Evolutionary conservation across 2,888 invertebrate genomes (phyloP).

Genomic region (Mamestra brassicae): DNA sequence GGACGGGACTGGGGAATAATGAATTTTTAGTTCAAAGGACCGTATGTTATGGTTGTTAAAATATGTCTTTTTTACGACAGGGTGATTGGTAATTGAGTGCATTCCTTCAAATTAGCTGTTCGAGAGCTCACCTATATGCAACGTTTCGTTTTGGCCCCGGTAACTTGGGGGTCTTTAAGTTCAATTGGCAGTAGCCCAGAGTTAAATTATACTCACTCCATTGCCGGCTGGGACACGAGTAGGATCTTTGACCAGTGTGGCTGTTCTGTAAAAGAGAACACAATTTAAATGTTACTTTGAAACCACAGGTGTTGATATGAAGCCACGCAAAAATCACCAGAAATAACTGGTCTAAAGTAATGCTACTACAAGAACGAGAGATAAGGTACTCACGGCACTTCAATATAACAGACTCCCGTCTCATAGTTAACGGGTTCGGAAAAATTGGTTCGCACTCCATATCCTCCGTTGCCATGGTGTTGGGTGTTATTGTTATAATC

Average conservation of each 20-base stretch:
- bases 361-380: background rate
- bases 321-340: too few relatives aligned
- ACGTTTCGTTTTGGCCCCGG: too few relatives aligned
- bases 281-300: too few relatives aligned
- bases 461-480: slow-evolving; percentile 31
- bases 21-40: background rate
- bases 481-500: slow-evolving; percentile 65
- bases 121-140: too few relatives aligned
- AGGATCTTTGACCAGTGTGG: slow-evolving; percentile 86
- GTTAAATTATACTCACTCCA: slow-evolving; percentile 86
- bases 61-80: too few relatives aligned
- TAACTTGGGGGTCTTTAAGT: too few relatives aligned
- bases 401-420: slow-evolving; percentile 91
- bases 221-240: slow-evolving; percentile 90
- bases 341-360: background rate
- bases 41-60: background rate
- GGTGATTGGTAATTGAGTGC: too few relatives aligned
- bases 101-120: too few relatives aligned
- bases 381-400: slow-evolving; percentile 92
- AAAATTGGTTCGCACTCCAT: slow-evolving; percentile 25
- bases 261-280: slow-evolving; percentile 87
- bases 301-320: too few relatives aligned
- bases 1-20: slow-evolving; percentile 88
- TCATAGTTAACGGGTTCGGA: slow-evolving; percentile 67
- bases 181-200: too few relatives aligned